Conservation (phyloP, 2,888 invertebrate genomes). For the Acanthosepion pharaonis region DNA sequence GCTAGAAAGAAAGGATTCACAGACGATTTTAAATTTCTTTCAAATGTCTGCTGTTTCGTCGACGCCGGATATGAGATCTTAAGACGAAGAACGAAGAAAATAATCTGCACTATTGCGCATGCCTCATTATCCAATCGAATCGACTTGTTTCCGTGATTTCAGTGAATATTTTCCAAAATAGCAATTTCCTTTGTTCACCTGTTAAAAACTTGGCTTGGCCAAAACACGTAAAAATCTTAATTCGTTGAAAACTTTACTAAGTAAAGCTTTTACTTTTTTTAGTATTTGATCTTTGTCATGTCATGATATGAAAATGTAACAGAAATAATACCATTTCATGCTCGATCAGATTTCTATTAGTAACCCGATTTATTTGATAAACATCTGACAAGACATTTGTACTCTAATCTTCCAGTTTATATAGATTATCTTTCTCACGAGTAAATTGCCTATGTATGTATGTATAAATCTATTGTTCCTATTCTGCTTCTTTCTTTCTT, state of each 20-base stretch:
- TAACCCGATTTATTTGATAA: no score
- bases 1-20: neutral
- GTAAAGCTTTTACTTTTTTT: neutral
- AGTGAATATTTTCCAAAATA: neutral
- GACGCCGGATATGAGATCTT: slow-evolving; percentile 33
- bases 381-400: no score
- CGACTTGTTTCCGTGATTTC: neutral
- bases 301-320: neutral
- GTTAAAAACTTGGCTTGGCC: neutral
- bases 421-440: no score
- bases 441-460: no score
- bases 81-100: neutral
- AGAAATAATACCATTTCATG: no score
- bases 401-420: no score
- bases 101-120: neutral
- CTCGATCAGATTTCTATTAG: no score
- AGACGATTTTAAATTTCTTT: neutral
- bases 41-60: neutral
- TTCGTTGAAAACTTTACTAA: no score
- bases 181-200: neutral
- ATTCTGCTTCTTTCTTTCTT: no score
- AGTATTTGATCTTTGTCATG: neutral
- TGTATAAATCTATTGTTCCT: no score
- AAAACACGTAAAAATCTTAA: neutral
- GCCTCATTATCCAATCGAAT: slow-evolving; percentile 3